Percentiles rank a stretch among this genome's conserved stretches.
These are phyloP conservation scores for Sorex maritimensis DNA, from an alignment of 2,797 vertebrate genomes.

Conservation along the genomic window DNA sequence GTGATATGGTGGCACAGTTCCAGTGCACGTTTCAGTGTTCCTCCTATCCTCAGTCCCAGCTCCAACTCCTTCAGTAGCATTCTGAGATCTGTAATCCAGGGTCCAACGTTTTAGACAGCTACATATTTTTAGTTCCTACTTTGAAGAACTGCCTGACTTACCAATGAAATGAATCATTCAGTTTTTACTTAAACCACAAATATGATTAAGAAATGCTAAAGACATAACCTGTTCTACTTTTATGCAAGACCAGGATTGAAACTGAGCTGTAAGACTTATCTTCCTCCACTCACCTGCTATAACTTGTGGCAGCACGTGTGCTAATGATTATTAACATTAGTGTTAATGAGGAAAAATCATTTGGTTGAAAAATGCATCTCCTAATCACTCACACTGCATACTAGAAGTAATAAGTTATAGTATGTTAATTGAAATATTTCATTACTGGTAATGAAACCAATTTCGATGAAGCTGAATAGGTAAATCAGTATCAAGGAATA, in stretches of 20 bases:
- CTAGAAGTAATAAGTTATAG: slow-evolving; percentile 31
- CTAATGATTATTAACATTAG: too few relatives aligned
- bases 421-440: slow-evolving; percentile 41
- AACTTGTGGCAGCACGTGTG: background rate
- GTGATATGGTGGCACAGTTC: too few relatives aligned
- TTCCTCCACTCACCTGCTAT: background rate
- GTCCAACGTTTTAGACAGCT: background rate
- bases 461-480: slow-evolving; percentile 23
- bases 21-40: too few relatives aligned
- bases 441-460: slow-evolving; percentile 14
- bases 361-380: slow-evolving; percentile 32
- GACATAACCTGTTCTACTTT: background rate
- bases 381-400: background rate
- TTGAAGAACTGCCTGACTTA: background rate
- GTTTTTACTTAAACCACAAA: slow-evolving; percentile 43
- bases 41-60: too few relatives aligned
- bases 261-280: background rate
- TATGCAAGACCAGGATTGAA: background rate
- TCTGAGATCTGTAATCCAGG: too few relatives aligned
- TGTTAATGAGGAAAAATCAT: slow-evolving; percentile 36
- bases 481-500: background rate
- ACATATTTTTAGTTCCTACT: background rate
- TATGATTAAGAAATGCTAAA: background rate
- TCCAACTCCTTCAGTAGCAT: background rate
- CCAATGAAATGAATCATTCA: background rate